Base-by-base conservation (phyloP, 2,797 vertebrate species). In the Macropodus opercularis region DNA sequence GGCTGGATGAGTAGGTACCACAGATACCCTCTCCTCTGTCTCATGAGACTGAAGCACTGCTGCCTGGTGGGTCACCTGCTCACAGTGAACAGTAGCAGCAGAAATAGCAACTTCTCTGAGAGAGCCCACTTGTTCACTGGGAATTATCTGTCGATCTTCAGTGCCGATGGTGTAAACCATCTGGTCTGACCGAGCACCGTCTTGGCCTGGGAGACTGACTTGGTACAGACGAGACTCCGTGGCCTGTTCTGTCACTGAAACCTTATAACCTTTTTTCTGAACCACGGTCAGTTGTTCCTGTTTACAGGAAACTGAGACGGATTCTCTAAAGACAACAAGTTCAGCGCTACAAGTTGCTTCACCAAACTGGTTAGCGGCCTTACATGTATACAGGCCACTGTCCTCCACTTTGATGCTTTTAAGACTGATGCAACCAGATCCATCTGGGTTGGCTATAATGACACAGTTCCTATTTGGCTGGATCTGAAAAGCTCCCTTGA, bases 81-180 rank as follows among this genome's bases (percentile, higher is more conserved):
- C 93, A 21, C 81, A 82, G 3, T 93, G 90, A 44, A 93, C 2
- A 0, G 86, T 89, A 48, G 93, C 93, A 39, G 92, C 87, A 51
- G 93, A 90, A 60, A 92, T 77, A 23, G 89, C 81, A 2, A 91
- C 52, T 50, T 92, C 89, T 29, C 75, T 75, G 1, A 94, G 71
- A 3, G 86, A 73, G 24, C 74, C 86, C 21, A 91, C 92, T 48
- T 93, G 91, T 69, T 94, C 93, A 69, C 92, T 93, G 19, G 84
- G 85, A 44, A 92, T 80, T 6, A 88, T 85, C 72, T 92, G 91
- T n/a, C 86, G 84, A 58, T 91, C 92, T 77, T 95, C 93, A 4
- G 88, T 94, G 34, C 93, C 92, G 14, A 94, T 94, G 26, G 94
- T 95, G 69, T 93, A 94, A 55, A 94, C 86, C 90, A 93, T 92